Evolutionary conservation across 2,113 vertebrate genomes (phyloP).

Genomic region (Heterocephalus glaber): DNA sequence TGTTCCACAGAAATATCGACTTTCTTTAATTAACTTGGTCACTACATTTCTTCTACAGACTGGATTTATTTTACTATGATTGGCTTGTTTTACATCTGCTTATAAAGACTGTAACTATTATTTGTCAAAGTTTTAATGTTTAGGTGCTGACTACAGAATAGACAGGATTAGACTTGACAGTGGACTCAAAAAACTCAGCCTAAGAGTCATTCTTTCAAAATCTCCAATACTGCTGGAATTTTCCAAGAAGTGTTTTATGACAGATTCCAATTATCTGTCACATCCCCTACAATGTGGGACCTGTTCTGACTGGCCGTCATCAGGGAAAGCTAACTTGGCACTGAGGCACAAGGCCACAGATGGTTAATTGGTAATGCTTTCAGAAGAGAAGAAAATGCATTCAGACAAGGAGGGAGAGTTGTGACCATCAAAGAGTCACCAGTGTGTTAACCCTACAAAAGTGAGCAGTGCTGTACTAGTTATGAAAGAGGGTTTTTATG

Average conservation of each 20-base stretch:
- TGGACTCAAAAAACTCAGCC: background rate
- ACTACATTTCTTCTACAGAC: background rate
- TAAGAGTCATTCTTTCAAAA: background rate
- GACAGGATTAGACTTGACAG: background rate
- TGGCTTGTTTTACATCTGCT: background rate
- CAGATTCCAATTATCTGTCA: background rate
- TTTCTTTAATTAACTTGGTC: background rate
- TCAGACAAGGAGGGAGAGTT: background rate
- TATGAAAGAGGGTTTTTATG: background rate
- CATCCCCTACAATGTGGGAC: background rate
- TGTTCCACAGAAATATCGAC: background rate
- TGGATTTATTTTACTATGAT: background rate
- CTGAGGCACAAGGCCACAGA: background rate
- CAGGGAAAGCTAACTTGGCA: background rate
- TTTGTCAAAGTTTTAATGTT: background rate
- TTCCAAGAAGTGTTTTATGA: background rate
- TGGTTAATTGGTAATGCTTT: background rate
- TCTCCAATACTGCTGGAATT: background rate
- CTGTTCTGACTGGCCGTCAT: background rate
- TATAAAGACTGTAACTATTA: background rate
- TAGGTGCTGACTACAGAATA: background rate
- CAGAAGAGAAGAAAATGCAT: background rate
- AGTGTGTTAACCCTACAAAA: background rate
- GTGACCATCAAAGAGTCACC: background rate
- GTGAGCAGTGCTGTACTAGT: accelerated